Base-by-base conservation (phyloP, 2,113 vertebrate genomes). In the Cebidichthys violaceus region DNA sequence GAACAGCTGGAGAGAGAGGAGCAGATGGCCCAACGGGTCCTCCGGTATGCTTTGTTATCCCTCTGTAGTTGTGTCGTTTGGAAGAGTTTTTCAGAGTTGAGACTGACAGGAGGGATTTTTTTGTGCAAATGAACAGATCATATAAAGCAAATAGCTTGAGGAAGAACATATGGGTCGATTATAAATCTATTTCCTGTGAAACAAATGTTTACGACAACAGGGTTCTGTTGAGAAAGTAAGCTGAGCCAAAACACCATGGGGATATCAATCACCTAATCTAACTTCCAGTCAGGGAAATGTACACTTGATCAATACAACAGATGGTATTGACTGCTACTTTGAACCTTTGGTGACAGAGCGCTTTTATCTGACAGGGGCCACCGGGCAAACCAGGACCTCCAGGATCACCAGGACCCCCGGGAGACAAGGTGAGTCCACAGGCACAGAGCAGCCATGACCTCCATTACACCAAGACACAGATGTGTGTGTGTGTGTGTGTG, bases 1-100 rank as follows among this genome's bases (percentile, higher is more conserved):
- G 97, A 33, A 81, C 93, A 57, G 73, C 86, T 17, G 97, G 96
- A 13, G 86, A 89, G n/a, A 86, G 57, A 13, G 97, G 96, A 67
- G 80, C 90, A 0, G 18, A 92, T 0, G 97, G 97, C 55, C 72
- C 87, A 18, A 83, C 94, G 67, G 97, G 97, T 86, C 86, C 93
- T 0, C 74, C 18, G 70, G 97, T 98, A 94, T 78, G 95, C 31
- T 62, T 75, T 18, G 4, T 47, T 74, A 14, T 65, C 3, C 13
- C 22, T 72, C 50, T 37, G 29, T 50, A 9, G n/a, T 18, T 47
- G 43, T 64, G 18, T 70, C 22, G 31, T 69, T 55, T 59, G 1
- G 20, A 86, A 57, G 59, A 76, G n/a, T n/a, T n/a, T 60, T 57
- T 45, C 0, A 29, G 43, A 65, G 41, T 9, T 6, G 13, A 47